These are phyloP conservation scores for Drosophila austrosaltans DNA, from an alignment of 2,888 invertebrate genomes.

Conservation along the genomic window DNA sequence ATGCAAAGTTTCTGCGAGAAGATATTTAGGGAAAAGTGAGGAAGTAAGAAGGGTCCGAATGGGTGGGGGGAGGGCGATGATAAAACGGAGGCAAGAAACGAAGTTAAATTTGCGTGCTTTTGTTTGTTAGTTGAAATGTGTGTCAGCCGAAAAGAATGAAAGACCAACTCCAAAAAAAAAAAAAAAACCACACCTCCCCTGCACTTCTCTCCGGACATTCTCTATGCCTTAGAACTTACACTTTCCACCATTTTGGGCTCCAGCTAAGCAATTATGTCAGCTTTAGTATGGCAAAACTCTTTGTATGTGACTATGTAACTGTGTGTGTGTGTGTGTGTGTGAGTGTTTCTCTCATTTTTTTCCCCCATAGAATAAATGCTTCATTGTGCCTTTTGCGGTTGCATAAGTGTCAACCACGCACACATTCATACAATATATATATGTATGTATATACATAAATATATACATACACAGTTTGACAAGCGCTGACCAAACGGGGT, in stretches of 20 bases:
- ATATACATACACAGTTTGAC: conserved; percentile 56
- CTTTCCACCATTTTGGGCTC: not conserved
- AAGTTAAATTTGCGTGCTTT: conserved; percentile 44
- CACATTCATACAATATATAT: conserved; percentile 32
- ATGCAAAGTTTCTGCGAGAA: conserved; percentile 3
- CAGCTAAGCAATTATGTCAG: conserved; percentile 17
- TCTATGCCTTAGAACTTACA: not conserved
- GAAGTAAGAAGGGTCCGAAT: not conserved
- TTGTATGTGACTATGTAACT: not conserved
- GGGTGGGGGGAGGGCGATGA: not conserved
- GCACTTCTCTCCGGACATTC: not conserved
- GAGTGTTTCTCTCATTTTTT: conserved; percentile 5
- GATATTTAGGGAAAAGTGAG: not conserved
- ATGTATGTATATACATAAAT: too few species aligned
- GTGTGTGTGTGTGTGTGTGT: conserved; percentile 1
- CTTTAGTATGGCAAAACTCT: not conserved
- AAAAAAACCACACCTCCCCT: not conserved
- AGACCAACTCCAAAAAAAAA: not conserved
- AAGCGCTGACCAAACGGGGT: conserved; percentile 42
- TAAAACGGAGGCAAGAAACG: conserved; percentile 17
- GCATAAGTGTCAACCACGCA: conserved; percentile 70
- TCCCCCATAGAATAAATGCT: conserved; percentile 9
- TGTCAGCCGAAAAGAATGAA: conserved; percentile 52
- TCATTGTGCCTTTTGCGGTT: conserved; percentile 50
- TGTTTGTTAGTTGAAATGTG: conserved; percentile 49